Evolutionary conservation across 2,797 vertebrate genomes (phyloP).

Genomic region (Gallirallus australis): DNA sequence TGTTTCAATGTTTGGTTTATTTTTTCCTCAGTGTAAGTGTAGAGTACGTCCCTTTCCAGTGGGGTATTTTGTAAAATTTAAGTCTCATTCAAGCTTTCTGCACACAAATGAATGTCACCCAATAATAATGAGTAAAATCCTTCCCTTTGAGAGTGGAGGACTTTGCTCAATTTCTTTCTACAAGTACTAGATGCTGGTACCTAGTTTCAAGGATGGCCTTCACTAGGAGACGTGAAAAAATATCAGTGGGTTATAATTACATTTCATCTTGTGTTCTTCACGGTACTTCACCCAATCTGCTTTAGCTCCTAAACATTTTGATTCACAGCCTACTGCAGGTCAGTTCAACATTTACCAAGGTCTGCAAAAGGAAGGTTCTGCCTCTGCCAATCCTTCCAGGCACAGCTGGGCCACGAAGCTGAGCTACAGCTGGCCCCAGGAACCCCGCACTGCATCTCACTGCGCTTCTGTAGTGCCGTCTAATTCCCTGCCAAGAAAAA

Average conservation of each 20-base stretch:
- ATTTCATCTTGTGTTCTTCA: not conserved
- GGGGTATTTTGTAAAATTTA: not conserved
- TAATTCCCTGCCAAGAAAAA: conserved; percentile 36
- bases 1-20: not conserved
- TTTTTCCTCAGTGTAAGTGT: not conserved
- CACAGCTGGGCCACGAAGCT: not conserved
- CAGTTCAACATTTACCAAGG: not conserved
- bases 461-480: not conserved
- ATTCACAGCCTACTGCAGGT: not conserved
- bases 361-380: not conserved
- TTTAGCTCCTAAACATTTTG: not conserved
- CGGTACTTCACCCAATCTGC: not conserved
- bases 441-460: not conserved
- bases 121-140: not conserved
- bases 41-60: not conserved
- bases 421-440: not conserved
- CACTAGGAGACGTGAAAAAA: not conserved
- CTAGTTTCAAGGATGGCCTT: not conserved
- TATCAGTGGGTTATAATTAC: not conserved
- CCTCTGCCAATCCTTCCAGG: not conserved
- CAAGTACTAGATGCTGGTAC: not conserved
- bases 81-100: not conserved
- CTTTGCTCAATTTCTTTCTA: not conserved
- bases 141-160: not conserved
- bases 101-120: not conserved